Evolutionary conservation across 2,888 invertebrate species (phyloP).

Genomic region (Agrotis exclamationis): DNA sequence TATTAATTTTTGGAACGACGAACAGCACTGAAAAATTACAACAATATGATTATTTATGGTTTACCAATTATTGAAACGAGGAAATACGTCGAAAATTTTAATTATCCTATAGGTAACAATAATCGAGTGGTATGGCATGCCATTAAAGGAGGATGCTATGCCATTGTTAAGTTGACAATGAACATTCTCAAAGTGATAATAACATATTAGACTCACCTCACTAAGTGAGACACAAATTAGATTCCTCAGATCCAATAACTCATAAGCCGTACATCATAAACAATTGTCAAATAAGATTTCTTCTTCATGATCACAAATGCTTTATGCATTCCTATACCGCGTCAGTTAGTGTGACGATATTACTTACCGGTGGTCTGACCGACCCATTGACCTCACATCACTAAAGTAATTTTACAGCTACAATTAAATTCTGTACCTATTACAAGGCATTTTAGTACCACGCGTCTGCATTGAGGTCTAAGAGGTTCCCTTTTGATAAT

Average conservation of each 20-base stretch:
- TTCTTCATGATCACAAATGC: neutral
- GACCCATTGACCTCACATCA: constrained; percentile 37
- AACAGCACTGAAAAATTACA: too few species aligned
- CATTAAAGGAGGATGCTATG: too few species aligned
- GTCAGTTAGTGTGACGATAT: constrained; percentile 6
- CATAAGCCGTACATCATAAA: neutral
- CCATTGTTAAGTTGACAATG: too few species aligned
- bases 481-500: constrained; percentile 25
- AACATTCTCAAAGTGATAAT: neutral
- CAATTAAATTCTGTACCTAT: constrained; percentile 33
- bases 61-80: too few species aligned
- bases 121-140: neutral
- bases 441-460: constrained; percentile 36
- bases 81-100: neutral
- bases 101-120: neutral
- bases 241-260: neutral
- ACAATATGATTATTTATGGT: too few species aligned
- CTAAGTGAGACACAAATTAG: neutral
- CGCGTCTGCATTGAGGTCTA: constrained; percentile 12
- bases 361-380: constrained; percentile 31
- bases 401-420: constrained; percentile 39
- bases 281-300: neutral
- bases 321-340: neutral
- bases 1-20: too few species aligned
- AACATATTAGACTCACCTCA: too few species aligned